Evolutionary conservation across 2,888 invertebrate genomes (phyloP).

Genomic region (Alviniconcha strummeri): DNA sequence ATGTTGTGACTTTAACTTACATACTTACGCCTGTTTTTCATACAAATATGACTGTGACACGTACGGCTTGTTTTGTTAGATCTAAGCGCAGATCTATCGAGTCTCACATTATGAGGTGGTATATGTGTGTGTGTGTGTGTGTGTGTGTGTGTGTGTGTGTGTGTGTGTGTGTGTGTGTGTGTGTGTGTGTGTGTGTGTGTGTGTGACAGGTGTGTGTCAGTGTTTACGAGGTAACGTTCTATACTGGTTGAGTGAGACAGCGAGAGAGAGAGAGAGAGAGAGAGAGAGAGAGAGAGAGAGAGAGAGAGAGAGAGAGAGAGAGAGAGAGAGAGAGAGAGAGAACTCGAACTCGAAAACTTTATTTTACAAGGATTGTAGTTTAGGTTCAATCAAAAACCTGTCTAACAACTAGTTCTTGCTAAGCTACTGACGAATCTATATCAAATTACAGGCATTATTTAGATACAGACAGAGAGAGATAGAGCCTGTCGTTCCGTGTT

Average conservation of each 20-base stretch:
- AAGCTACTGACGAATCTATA: too few species aligned
- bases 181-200: conserved; percentile 5
- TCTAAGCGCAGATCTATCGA: background rate
- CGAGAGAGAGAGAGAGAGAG: conserved; percentile 17
- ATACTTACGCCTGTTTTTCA: background rate
- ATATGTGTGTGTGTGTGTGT: background rate
- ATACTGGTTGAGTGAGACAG: background rate
- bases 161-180: conserved; percentile 8
- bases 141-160: conserved; percentile 8
- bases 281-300: conserved; percentile 26
- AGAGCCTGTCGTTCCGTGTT: background rate
- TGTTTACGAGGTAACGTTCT: background rate
- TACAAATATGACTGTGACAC: background rate
- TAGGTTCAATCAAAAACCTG: too few species aligned
- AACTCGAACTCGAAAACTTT: too few species aligned
- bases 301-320: conserved; percentile 21
- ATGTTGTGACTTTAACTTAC: background rate
- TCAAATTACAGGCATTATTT: too few species aligned
- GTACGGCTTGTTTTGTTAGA: too few species aligned
- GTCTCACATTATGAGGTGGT: too few species aligned
- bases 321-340: conserved; percentile 4
- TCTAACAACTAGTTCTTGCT: too few species aligned
- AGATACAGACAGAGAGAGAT: conserved; percentile 2
- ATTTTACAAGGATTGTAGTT: too few species aligned
- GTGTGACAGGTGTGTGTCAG: background rate